phyloP scores from a whole-genome alignment of 2,888 invertebrate species.

The Heliconius ethilla region DNA sequence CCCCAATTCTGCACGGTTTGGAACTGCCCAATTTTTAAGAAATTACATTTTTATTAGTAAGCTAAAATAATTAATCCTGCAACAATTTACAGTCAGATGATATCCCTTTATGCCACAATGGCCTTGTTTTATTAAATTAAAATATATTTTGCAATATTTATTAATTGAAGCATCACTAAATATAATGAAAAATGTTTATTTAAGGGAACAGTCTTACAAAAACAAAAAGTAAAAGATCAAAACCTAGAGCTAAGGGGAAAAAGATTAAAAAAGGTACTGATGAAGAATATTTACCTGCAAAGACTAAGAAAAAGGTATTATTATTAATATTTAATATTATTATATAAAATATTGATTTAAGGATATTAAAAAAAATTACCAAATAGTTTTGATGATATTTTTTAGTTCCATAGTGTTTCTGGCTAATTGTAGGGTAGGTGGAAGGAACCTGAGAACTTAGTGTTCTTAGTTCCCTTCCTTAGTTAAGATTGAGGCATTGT shows the following conservation, averaged over 20 bases:
- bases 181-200: slow-evolving; percentile 12
- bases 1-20: no score
- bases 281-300: slow-evolving; percentile 41
- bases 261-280: slow-evolving; percentile 26
- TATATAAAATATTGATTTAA: neutral
- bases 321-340: neutral
- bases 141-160: neutral
- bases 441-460: no score
- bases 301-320: slow-evolving; percentile 32
- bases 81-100: neutral
- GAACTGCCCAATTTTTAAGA: no score
- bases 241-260: slow-evolving; percentile 15
- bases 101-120: neutral
- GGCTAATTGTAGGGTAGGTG: no score
- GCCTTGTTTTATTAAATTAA: neutral
- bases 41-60: no score
- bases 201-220: slow-evolving; percentile 2
- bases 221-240: slow-evolving; percentile 18
- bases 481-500: no score
- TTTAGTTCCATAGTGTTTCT: no score
- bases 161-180: neutral
- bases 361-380: neutral
- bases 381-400: neutral
- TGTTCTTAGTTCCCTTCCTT: no score
- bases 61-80: neutral